Evolutionary conservation across 2,797 vertebrate species (phyloP).

Genomic region (Coilia nasus): DNA sequence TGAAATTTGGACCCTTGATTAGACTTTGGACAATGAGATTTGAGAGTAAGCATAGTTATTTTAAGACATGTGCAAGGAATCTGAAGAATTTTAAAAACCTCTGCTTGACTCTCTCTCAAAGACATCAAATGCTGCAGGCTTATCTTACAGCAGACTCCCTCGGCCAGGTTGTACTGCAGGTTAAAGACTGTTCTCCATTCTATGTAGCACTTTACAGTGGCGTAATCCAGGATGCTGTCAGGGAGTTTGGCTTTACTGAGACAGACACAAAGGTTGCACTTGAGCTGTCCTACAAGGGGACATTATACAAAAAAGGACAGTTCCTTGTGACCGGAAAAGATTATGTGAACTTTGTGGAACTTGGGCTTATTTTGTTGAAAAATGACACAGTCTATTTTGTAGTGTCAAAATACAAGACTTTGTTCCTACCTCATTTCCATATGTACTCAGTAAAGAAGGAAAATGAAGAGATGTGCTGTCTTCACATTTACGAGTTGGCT

Average conservation of each 20-base stretch:
- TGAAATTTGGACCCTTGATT: constrained; percentile 38
- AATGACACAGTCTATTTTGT: constrained; percentile 25
- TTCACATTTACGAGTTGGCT: too few species aligned
- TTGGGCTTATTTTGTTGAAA: constrained; percentile 32
- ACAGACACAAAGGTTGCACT: constrained; percentile 21
- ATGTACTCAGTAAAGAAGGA: constrained; percentile 32
- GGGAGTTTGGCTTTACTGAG: constrained; percentile 26
- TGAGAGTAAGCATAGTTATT: constrained; percentile 35
- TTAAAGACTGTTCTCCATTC: constrained; percentile 38
- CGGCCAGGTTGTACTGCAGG: too few species aligned
- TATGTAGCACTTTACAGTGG: constrained; percentile 32
- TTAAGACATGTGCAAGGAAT: constrained; percentile 38
- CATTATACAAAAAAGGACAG: constrained; percentile 37
- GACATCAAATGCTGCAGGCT: constrained; percentile 44
- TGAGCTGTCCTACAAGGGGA: constrained; percentile 33
- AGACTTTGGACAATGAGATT: constrained; percentile 41
- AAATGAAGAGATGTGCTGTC: constrained; percentile 25
- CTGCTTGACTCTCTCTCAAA: constrained; percentile 30
- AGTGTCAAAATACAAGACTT: background rate
- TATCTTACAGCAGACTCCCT: too few species aligned
- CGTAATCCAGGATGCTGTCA: constrained; percentile 31
- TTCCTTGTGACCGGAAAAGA: constrained; percentile 27
- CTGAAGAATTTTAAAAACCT: constrained; percentile 40
- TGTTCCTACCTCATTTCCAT: constrained; percentile 31
- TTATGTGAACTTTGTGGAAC: constrained; percentile 36